Conservation (phyloP, 2,113 vertebrate genomes). For the Aptenodytes forsteri region DNA sequence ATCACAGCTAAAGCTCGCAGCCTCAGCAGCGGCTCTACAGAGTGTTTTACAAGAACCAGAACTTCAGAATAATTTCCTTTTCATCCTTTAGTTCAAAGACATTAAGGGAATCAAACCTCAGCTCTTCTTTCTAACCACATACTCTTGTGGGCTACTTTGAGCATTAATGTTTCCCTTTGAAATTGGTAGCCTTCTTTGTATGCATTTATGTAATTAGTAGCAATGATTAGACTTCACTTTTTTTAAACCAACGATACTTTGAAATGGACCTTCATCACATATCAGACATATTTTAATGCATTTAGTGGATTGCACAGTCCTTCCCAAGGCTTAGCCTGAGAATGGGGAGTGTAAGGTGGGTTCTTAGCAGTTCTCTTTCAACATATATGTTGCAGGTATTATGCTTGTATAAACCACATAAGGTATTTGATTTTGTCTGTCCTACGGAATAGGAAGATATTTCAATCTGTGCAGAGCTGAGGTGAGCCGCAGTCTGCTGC, state of each 20-base stretch:
- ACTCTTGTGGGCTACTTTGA: background rate
- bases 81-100: background rate
- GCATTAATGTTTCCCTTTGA: background rate
- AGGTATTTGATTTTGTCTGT: background rate
- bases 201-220: background rate
- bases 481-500: rapidly evolving
- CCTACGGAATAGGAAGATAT: background rate
- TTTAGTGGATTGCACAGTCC: background rate
- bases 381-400: background rate
- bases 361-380: background rate
- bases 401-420: background rate
- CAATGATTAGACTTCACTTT: background rate
- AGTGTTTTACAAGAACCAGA: background rate
- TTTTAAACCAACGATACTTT: background rate
- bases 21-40: background rate
- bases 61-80: background rate
- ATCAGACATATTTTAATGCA: background rate
- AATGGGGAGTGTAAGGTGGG: background rate
- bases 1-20: background rate
- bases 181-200: background rate
- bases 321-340: background rate
- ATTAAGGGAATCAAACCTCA: background rate
- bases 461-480: background rate
- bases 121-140: background rate
- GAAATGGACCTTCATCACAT: background rate